Conservation (phyloP, 2,113 vertebrate species). For the Notothenia rossii region DNA sequence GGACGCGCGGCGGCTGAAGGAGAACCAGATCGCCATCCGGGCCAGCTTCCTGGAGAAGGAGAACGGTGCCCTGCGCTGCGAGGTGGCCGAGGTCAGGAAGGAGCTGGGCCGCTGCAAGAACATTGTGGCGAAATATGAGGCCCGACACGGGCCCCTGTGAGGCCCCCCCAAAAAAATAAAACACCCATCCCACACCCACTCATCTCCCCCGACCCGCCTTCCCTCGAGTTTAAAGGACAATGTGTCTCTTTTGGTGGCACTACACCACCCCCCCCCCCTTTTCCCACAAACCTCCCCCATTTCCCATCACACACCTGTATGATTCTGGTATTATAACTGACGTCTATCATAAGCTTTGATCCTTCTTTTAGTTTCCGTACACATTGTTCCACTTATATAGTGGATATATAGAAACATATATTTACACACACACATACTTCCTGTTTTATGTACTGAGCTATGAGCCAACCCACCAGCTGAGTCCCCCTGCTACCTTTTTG, state of each 20-base stretch:
- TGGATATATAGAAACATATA: conserved; percentile 52
- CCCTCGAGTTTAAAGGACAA: conserved; percentile 83
- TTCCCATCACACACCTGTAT: conserved; percentile 38
- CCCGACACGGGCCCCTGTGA: conserved; percentile 93
- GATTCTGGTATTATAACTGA: conserved; percentile 62
- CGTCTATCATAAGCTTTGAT: conserved; percentile 47
- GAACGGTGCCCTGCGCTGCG: conserved; percentile 93
- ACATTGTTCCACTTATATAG: conserved; percentile 45
- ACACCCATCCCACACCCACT: background rate
- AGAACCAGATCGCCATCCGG: conserved; percentile 99
- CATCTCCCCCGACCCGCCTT: background rate
- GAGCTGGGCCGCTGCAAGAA: conserved; percentile 98
- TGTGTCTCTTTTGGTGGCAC: conserved; percentile 84
- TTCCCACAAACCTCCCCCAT: conserved; percentile 32
- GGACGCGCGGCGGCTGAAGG: conserved; percentile 95
- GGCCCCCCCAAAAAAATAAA: background rate
- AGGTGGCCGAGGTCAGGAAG: conserved; percentile 95
- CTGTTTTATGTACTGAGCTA: conserved; percentile 60
- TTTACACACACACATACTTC: conserved; percentile 56
- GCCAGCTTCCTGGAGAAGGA: conserved; percentile 98
- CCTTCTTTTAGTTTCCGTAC: conserved; percentile 40
- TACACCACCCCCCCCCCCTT: conserved; percentile 48
- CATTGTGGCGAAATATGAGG: conserved; percentile 93
- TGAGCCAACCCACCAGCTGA: conserved; percentile 65
- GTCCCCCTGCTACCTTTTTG: conserved; percentile 18